Evolutionary conservation across 2,113 vertebrate species (phyloP).

Genomic region (Microcebus tavaratra): DNA sequence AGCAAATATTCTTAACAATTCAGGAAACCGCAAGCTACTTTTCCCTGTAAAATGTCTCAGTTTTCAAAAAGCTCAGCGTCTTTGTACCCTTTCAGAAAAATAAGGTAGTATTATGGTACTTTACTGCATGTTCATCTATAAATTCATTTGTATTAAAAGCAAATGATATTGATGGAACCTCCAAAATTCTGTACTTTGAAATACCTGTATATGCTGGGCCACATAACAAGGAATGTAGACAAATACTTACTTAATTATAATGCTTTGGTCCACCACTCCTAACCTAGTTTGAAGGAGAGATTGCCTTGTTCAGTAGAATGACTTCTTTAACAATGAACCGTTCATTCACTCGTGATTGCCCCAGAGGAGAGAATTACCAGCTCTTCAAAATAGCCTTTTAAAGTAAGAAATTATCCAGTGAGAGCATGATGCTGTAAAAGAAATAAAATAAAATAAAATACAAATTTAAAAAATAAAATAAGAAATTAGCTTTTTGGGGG

Average conservation of each 20-base stretch:
- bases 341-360: slow-evolving; percentile 77
- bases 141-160: background rate
- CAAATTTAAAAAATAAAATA: background rate
- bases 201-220: fast-evolving
- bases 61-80: slow-evolving; percentile 33
- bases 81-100: slow-evolving; percentile 22
- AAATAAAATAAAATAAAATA: no score
- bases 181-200: background rate
- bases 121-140: background rate
- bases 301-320: slow-evolving; percentile 64
- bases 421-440: no score
- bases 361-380: slow-evolving; percentile 65
- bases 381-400: slow-evolving; percentile 62
- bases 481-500: slow-evolving; percentile 53
- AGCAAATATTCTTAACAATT: background rate
- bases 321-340: slow-evolving; percentile 73
- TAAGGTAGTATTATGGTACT: background rate
- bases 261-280: slow-evolving; percentile 67
- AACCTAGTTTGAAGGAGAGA: slow-evolving; percentile 70
- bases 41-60: slow-evolving; percentile 6
- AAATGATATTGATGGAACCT: background rate
- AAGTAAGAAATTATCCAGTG: slow-evolving; percentile 54
- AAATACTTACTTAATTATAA: slow-evolving; percentile 69
- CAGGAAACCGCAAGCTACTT: background rate
- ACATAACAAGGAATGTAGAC: background rate